phyloP scores from a whole-genome alignment of 2,888 invertebrate species.

The Athripsodes cinereus region DNA sequence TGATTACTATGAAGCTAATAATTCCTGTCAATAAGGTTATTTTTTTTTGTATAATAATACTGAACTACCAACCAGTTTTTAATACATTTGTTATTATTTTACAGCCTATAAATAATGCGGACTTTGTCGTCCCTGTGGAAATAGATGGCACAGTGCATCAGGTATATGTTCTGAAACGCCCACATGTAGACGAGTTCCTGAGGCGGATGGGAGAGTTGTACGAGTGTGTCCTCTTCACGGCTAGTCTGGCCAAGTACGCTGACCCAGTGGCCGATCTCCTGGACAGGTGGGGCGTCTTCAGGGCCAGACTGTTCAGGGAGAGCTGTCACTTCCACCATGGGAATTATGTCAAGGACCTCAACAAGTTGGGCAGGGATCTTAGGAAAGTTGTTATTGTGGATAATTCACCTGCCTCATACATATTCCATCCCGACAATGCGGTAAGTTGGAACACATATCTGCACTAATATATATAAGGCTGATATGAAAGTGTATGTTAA shows the following conservation, averaged over 20 bases:
- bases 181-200: slow-evolving; percentile 98
- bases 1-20: too few species aligned
- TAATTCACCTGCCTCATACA: slow-evolving; percentile 99
- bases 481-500: too few species aligned
- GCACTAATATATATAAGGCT: too few species aligned
- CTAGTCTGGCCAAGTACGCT: slow-evolving; percentile 98
- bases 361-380: slow-evolving; percentile 93
- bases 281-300: slow-evolving; percentile 95
- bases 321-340: slow-evolving; percentile 99
- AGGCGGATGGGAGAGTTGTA: slow-evolving; percentile 97
- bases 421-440: slow-evolving; percentile 99
- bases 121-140: slow-evolving; percentile 99
- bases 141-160: slow-evolving; percentile 99
- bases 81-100: slow-evolving; percentile 35
- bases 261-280: slow-evolving; percentile 98
- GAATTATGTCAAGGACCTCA: slow-evolving; percentile 99
- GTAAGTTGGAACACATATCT: too few species aligned
- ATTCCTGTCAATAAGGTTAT: too few species aligned
- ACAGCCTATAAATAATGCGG: slow-evolving; percentile 98
- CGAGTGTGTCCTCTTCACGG: slow-evolving; percentile 99
- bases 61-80: too few species aligned
- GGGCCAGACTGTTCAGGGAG: slow-evolving; percentile 95
- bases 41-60: too few species aligned
- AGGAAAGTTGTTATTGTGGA: slow-evolving; percentile 97
- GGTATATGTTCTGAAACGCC: slow-evolving; percentile 97